These are phyloP conservation scores for Phrynocephalus guinanensis DNA, from an alignment of 2,797 vertebrate species.

Conservation along the genomic window DNA sequence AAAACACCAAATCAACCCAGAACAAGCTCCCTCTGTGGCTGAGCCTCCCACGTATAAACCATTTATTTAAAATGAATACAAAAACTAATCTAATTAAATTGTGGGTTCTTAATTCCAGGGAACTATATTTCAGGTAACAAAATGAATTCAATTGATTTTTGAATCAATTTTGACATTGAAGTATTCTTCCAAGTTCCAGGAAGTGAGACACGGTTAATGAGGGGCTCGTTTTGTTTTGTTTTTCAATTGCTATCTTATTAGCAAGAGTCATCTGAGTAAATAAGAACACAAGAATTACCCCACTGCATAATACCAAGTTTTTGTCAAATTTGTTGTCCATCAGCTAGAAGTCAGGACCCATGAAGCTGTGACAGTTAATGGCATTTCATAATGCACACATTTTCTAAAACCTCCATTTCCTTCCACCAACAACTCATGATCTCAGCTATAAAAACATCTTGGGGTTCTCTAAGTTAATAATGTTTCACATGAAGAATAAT, in stretches of 20 bases:
- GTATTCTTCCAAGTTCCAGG: neutral
- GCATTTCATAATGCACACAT: no score
- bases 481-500: no score
- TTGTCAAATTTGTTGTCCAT: neutral
- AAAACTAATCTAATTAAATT: neutral
- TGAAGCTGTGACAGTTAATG: no score
- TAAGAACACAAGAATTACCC: neutral
- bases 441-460: no score
- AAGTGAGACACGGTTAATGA: neutral
- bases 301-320: neutral
- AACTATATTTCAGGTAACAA: neutral
- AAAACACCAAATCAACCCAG: no score
- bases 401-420: no score
- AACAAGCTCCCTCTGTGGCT: no score
- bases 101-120: neutral
- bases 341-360: neutral
- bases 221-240: no score
- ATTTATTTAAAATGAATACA: neutral
- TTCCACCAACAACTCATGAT: no score
- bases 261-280: neutral
- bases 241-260: neutral
- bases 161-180: constrained; percentile 10
- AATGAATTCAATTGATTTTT: neutral
- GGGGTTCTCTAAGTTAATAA: no score
- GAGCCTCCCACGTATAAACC: neutral